A percentile compares a stretch with the other conserved stretches of the same genome.
phyloP scores from a whole-genome alignment of 2,113 vertebrate species.

The Ia io region DNA sequence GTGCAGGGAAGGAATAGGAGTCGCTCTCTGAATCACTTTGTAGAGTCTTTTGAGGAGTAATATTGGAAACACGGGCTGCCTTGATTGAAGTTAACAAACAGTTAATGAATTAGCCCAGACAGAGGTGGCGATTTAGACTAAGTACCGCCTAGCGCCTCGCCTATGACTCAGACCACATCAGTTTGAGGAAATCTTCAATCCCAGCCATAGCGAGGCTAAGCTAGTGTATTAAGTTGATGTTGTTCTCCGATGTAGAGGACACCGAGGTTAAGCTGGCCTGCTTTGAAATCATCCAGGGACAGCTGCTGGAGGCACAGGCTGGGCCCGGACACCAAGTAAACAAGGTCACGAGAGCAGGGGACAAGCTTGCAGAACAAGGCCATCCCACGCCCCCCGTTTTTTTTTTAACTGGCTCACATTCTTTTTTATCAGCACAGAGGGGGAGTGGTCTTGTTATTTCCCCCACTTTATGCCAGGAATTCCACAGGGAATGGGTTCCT shows the following conservation, averaged over 20 bases:
- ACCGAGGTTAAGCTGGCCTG: constrained; percentile 53
- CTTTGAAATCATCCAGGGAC: constrained; percentile 43
- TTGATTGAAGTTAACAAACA: not conserved
- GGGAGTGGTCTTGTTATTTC: too few species aligned
- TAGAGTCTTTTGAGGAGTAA: not conserved
- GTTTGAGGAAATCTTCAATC: constrained; percentile 50
- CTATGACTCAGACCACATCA: not conserved
- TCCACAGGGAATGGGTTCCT: too few species aligned
- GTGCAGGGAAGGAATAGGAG: not conserved
- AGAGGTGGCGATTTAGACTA: not conserved
- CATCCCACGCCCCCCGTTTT: not conserved
- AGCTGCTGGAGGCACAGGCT: constrained; percentile 7
- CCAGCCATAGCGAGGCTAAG: constrained; percentile 56
- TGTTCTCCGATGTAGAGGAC: constrained; percentile 62
- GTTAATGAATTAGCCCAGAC: not conserved
- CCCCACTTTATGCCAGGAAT: too few species aligned
- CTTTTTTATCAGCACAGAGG: not conserved
- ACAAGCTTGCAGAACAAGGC: not conserved
- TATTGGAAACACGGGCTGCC: not conserved
- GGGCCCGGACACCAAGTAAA: constrained; percentile 62
- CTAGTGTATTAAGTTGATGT: constrained; percentile 57
- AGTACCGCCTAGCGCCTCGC: not conserved
- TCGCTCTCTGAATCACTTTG: not conserved
- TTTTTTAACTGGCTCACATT: not conserved
- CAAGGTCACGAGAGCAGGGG: constrained; percentile 40